Base-by-base conservation (phyloP, 2,797 vertebrate species). In the Coilia nasus region DNA sequence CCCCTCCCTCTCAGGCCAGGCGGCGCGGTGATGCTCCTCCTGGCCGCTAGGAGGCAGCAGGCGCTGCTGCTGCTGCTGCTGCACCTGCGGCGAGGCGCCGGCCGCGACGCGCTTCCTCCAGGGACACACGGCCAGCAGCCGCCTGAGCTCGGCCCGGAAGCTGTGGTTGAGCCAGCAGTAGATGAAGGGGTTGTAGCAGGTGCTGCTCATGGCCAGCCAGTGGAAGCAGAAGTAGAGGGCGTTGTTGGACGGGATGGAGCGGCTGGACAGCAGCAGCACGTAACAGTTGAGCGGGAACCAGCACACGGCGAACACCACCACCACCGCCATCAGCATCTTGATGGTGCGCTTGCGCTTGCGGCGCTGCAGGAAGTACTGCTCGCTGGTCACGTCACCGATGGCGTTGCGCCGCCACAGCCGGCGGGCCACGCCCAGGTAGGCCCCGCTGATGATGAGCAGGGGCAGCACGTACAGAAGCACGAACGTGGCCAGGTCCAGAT, bases 141-240 rank as follows among this genome's bases (percentile, higher is more conserved):
- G 94, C 89, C 96, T 96, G 1, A 98, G 94, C 83, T 96, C 96
- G 59, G 96, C 94, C 75, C 96, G 94, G 91, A 98, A 98, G 85
- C 91, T 96, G 82, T 97, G 95, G 0, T 98, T 97, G 82, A 98
- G 93, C 92, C 97, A 98, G 88, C 96, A 98, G 93, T 98, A 98
- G 90, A 98, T 97, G 92, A 97, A 98, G 31, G 97, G 97, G 89
- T 98, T 98, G 95, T 98, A 98, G 92, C 97, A 98, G 81, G 97
- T 97, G 89, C 97, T 97, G 93, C 97, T 98, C 97, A 97, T 97
- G 81, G 97, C 97, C 3, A 98, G 94, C 97, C 97, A 98, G 91
- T 98, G 97, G 84, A 97, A 97, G 88, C 96, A 95, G n/a, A 98
- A 98, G 89, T 97, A 98, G 15, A 97, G 89, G n/a, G 93, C 93